Evolutionary conservation across 2,113 vertebrate species (phyloP), one percentile per base, ranked within the genome.

Genomic region (Hirundichthys speculiger): DNA sequence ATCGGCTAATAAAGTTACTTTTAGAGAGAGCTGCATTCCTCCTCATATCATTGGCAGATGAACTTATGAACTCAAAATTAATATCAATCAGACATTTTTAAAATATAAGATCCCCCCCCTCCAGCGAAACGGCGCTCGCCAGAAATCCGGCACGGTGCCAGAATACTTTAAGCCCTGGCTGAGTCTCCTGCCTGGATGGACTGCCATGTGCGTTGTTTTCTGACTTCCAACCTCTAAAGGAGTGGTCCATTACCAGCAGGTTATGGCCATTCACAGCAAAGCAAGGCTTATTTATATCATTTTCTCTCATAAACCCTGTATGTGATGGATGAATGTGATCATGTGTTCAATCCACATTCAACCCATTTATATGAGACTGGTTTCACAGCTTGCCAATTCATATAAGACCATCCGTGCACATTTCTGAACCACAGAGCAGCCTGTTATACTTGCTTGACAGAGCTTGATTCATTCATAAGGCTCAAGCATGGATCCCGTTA

Each of bases 171-270:
- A n/a, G n/a, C n/a, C n/a, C n/a, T n/a, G n/a, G n/a, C n/a, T n/a
- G 39, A 58, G 47, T 30, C 53, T 38, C 77, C 64, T 79, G 70
- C 82, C 59, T 13, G 21, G 73, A 3, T n/a, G 3, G 22, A n/a
- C 48, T 40, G 49, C 55, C 3, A 62, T 57, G n/a, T n/a, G 49
- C 63, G 62, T 65, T 72, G 42, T 14, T 69, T 81, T 69, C 66
- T 64, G 58, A 53, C 24, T 30, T 42, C 3, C 34, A 66, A 53
- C 38, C 46, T 38, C 52, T 56, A 60, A 58, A 24, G 45, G 63
- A 58, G 18, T 7, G 45, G 34, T 60, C 68, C 55, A 76, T 66
- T 69, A 78, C 30, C n/a, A 22, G 41, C 50, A 50, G 27, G 47
- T 38, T 40, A 57, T 19, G 51, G 48, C 27, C 45, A 40, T 13